phyloP scores from a whole-genome alignment of 2,113 vertebrate genomes.

The Agapornis roseicollis region DNA sequence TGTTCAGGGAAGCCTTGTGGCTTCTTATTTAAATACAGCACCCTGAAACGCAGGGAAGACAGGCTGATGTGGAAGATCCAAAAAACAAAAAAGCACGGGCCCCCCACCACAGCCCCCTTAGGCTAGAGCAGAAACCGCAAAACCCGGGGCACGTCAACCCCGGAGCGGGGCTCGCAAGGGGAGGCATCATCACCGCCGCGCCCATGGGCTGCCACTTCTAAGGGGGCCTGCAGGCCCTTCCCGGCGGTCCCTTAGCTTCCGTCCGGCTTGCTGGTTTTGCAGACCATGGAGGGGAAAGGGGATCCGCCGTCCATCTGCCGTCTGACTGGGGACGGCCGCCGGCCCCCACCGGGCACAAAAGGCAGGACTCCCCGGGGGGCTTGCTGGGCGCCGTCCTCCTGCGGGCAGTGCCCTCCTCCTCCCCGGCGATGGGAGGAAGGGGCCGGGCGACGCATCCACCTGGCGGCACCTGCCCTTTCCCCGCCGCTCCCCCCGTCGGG shows the following conservation, averaged over 20 bases:
- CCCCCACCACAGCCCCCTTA: accelerated
- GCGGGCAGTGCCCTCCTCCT: neutral
- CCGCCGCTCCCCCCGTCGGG: neutral
- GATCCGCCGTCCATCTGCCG: neutral
- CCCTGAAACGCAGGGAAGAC: neutral
- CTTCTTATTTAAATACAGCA: neutral
- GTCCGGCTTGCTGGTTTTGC: neutral
- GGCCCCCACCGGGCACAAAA: too few species aligned
- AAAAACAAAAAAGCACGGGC: neutral
- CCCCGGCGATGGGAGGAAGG: neutral
- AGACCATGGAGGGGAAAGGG: neutral
- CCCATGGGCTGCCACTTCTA: neutral
- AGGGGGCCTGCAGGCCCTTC: neutral
- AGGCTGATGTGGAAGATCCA: accelerated
- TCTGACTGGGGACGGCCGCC: neutral
- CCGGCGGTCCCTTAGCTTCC: neutral
- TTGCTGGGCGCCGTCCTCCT: too few species aligned
- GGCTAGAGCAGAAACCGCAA: neutral
- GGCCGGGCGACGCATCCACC: conserved; percentile 9
- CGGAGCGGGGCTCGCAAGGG: accelerated
- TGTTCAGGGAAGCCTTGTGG: neutral
- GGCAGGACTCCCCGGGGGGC: neutral
- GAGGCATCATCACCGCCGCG: too few species aligned
- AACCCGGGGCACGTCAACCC: neutral
- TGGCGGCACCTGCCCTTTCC: conserved; percentile 5